Conservation (phyloP, 2,113 vertebrate genomes). For the Arvicanthis niloticus region DNA sequence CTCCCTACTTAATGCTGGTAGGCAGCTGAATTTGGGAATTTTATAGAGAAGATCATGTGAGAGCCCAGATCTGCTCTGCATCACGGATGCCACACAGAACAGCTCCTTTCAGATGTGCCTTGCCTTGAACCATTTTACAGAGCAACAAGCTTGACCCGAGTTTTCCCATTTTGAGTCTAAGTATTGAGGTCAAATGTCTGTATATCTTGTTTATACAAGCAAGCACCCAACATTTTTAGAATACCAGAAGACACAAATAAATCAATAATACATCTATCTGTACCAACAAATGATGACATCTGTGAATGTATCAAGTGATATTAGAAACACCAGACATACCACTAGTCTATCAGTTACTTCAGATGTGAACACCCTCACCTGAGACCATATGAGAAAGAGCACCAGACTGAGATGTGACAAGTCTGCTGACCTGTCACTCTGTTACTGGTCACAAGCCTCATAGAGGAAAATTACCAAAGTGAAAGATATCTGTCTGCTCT, state of each 20-base stretch:
- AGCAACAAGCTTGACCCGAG: background rate
- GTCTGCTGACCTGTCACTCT: background rate
- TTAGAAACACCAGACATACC: background rate
- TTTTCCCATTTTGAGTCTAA: background rate
- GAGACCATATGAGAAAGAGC: background rate
- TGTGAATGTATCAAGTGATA: background rate
- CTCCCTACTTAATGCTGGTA: background rate
- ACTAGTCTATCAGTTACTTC: background rate
- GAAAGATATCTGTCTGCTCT: background rate
- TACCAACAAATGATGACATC: background rate
- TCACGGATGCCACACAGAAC: background rate
- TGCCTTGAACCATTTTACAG: background rate
- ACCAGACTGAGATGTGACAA: background rate
- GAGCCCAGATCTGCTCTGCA: background rate
- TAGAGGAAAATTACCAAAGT: background rate
- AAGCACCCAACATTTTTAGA: background rate
- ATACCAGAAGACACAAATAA: background rate
- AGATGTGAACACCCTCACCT: background rate
- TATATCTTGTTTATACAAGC: background rate
- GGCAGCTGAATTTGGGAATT: background rate
- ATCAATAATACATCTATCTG: background rate
- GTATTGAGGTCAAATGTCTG: background rate
- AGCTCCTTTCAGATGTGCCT: background rate
- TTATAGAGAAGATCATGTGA: background rate
- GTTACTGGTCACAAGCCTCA: background rate